These are phyloP conservation scores for Gyrodactylus salaris DNA, from an alignment of 1,140 invertebrate species.

Conservation along the genomic window DNA sequence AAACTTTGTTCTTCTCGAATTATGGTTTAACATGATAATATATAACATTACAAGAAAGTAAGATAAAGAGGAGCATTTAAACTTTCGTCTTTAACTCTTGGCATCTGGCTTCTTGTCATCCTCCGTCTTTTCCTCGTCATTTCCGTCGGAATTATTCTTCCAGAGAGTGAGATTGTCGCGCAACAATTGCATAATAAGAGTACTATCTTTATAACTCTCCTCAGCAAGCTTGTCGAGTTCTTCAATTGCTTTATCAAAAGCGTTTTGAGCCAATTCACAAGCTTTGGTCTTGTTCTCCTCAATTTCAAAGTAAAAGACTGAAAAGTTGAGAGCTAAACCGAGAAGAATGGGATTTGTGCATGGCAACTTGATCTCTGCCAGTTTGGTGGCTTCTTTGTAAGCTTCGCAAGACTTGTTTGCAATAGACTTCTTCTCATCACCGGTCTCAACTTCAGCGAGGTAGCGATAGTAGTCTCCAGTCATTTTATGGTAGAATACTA, in stretches of 20 bases:
- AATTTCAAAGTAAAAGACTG: conserved; percentile 81
- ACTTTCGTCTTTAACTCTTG: no score
- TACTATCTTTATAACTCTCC: conserved; percentile 69
- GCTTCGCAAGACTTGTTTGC: conserved; percentile 71
- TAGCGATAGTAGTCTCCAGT: conserved; percentile 84
- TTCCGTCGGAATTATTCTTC: neutral
- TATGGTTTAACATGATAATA: no score
- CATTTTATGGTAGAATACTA: conserved; percentile 3
- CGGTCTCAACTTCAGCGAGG: conserved; percentile 55
- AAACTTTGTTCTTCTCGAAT: no score
- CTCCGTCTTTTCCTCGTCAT: neutral
- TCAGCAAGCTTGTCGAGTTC: conserved; percentile 66
- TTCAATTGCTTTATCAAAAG: conserved; percentile 74
- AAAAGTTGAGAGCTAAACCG: conserved; percentile 55
- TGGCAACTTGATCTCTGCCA: conserved; percentile 32
- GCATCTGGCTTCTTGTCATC: no score
- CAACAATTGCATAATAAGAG: conserved; percentile 77
- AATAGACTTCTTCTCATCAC: conserved; percentile 31
- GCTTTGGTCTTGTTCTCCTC: conserved; percentile 70
- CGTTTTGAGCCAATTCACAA: conserved; percentile 20
- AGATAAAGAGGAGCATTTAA: no score
- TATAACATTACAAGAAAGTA: no score
- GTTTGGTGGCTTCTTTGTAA: conserved; percentile 69
- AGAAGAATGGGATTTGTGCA: conserved; percentile 50
- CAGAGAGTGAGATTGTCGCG: conserved; percentile 45